These are phyloP conservation scores for Volucella zonaria DNA, from an alignment of 2,888 invertebrate species.

Conservation along the genomic window DNA sequence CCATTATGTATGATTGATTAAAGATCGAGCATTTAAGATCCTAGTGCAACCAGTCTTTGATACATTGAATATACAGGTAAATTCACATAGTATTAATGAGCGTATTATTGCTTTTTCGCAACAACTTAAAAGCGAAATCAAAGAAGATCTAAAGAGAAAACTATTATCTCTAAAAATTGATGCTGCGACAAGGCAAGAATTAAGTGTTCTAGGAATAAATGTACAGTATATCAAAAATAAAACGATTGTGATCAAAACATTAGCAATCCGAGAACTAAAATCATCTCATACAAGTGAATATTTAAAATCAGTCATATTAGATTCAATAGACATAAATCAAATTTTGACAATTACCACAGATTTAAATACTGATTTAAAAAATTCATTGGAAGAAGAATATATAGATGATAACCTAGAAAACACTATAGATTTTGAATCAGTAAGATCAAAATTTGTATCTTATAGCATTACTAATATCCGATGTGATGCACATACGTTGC, in stretches of 20 bases:
- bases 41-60: conserved; percentile 60
- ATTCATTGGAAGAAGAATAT: neutral
- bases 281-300: conserved; percentile 57
- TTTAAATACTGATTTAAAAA: too few species aligned
- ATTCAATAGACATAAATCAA: conserved; percentile 44
- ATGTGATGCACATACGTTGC: conserved; percentile 55
- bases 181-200: conserved; percentile 54
- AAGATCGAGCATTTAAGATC: conserved; percentile 66
- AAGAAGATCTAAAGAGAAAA: conserved; percentile 54
- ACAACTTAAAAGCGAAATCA: conserved; percentile 53
- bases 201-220: conserved; percentile 61
- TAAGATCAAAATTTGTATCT: conserved; percentile 34
- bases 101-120: conserved; percentile 53
- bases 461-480: conserved; percentile 37
- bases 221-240: conserved; percentile 63
- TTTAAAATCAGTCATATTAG: conserved; percentile 56
- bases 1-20: conserved; percentile 52
- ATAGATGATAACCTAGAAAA: neutral
- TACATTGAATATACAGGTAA: conserved; percentile 48
- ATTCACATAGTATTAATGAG: conserved; percentile 58
- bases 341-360: conserved; percentile 65
- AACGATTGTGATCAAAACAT: conserved; percentile 59
- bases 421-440: conserved; percentile 16
- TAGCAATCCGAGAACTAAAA: conserved; percentile 65
- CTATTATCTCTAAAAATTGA: conserved; percentile 69